Conservation (phyloP, 2,797 vertebrate species). For the Mus minutoides region DNA sequence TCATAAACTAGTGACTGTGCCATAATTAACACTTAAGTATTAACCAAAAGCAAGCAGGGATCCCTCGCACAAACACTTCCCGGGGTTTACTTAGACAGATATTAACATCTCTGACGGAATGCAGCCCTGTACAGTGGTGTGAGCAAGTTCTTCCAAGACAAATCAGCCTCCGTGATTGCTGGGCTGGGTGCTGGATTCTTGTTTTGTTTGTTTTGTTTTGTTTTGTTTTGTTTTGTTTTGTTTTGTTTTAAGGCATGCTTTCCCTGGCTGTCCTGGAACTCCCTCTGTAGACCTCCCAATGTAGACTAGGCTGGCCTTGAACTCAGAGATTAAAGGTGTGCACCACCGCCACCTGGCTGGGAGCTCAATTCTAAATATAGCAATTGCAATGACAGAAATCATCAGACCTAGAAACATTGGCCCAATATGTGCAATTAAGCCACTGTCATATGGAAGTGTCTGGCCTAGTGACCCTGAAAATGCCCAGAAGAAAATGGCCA, state of each 20-base stretch:
- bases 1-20: background rate
- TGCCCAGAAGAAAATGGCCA: background rate
- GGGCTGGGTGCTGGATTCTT: background rate
- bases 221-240: background rate
- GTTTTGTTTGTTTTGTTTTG: background rate
- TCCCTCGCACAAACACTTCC: background rate
- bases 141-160: background rate
- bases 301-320: background rate
- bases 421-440: background rate
- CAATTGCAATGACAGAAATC: background rate
- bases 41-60: background rate
- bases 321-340: background rate
- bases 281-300: background rate
- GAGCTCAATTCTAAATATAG: background rate
- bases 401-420: constrained; percentile 1
- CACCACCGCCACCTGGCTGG: background rate
- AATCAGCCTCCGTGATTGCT: background rate
- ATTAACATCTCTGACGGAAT: background rate
- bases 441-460: background rate
- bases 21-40: background rate
- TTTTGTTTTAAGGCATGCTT: background rate
- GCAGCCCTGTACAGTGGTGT: rapidly evolving
- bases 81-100: background rate
- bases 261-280: background rate
- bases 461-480: background rate